Evolutionary conservation across 2,797 vertebrate genomes (phyloP).

Genomic region (Characodon lateralis): DNA sequence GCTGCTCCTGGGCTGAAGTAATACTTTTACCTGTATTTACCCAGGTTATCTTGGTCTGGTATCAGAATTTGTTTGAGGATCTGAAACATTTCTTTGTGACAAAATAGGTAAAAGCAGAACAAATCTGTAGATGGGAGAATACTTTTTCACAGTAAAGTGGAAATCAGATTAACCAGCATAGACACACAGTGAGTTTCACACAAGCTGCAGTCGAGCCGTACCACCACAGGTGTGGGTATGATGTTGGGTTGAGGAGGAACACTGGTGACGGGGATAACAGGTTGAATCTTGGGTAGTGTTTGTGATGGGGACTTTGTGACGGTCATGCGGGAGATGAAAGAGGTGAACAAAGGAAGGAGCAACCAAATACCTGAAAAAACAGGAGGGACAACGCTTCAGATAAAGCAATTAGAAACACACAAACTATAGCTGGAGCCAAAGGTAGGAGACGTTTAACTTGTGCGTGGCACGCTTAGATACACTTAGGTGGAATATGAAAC

Average conservation of each 20-base stretch:
- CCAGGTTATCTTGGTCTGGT: too few relatives aligned
- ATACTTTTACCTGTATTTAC: too few relatives aligned
- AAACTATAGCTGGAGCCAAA: conserved; percentile 2
- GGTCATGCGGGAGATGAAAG: conserved; percentile 32
- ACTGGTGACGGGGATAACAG: conserved; percentile 20
- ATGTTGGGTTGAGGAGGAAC: conserved; percentile 32
- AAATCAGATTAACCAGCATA: not conserved
- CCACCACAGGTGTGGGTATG: conserved; percentile 41
- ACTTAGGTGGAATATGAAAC: not conserved
- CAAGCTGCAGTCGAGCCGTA: conserved; percentile 31
- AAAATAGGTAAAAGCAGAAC: not conserved
- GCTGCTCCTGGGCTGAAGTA: too few relatives aligned
- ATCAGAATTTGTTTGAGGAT: too few relatives aligned
- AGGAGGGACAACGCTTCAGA: conserved; percentile 8
- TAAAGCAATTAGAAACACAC: conserved; percentile 1
- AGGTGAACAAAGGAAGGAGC: conserved; percentile 50
- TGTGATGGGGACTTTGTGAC: conserved; percentile 33
- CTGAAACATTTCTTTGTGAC: too few relatives aligned
- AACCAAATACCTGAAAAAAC: conserved; percentile 66
- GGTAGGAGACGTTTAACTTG: conserved; percentile 6
- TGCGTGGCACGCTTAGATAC: conserved; percentile 16
- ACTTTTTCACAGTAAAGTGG: not conserved
- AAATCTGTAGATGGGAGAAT: not conserved
- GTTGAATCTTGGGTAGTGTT: conserved; percentile 22
- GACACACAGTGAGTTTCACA: conserved; percentile 10